Evolutionary conservation across 2,888 invertebrate genomes (phyloP).

Genomic region (Leucoptera coffeella): DNA sequence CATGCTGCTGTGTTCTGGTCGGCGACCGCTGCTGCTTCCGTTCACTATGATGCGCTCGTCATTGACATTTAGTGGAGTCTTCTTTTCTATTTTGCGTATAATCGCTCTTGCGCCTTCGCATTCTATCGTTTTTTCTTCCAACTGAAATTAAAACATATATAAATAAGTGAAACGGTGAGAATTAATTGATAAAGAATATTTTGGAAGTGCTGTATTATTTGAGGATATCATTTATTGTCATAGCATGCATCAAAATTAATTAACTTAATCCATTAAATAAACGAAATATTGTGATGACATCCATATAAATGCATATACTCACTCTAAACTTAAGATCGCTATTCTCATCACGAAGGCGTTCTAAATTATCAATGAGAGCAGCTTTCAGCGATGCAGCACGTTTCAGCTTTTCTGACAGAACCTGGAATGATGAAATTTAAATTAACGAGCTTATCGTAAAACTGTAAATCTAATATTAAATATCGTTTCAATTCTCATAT

Average conservation of each 20-base stretch:
- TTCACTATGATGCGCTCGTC: conserved; percentile 11
- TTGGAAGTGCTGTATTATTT: too few relatives aligned
- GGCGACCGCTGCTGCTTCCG: conserved; percentile 16
- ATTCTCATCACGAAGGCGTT: conserved; percentile 70
- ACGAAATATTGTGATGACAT: too few relatives aligned
- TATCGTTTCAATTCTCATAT: too few relatives aligned
- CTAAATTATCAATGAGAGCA: conserved; percentile 59
- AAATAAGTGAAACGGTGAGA: not conserved
- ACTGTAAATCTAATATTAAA: too few relatives aligned
- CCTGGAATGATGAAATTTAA: conserved; percentile 41
- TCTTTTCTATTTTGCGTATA: conserved; percentile 61
- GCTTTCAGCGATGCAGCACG: conserved; percentile 62
- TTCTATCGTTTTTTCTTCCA: conserved; percentile 78
- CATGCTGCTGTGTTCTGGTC: conserved; percentile 25
- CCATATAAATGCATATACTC: too few relatives aligned
- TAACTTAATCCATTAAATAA: too few relatives aligned
- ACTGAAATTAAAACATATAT: conserved; percentile 31
- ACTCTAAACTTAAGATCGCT: conserved; percentile 80
- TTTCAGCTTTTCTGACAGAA: conserved; percentile 65
- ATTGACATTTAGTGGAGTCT: conserved; percentile 13
- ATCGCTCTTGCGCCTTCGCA: conserved; percentile 76
- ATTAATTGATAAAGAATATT: not conserved
- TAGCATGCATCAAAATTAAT: too few relatives aligned
- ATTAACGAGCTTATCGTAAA: too few relatives aligned
- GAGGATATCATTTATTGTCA: too few relatives aligned